phyloP scores from a whole-genome alignment of 2,797 vertebrate species.

The Enteromius anoplus region DNA sequence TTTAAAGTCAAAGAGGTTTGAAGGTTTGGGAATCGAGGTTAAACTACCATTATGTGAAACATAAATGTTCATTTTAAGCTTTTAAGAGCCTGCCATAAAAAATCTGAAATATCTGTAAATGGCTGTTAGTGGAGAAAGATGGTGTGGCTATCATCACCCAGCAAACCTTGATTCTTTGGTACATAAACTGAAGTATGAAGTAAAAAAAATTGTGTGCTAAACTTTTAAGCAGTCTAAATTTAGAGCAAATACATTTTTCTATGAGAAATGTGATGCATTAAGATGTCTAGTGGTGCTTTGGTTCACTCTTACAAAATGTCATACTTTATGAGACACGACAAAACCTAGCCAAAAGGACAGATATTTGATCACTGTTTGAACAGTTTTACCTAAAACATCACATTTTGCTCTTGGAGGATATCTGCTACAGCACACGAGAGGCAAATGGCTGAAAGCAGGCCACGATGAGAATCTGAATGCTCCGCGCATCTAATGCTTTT shows the following conservation, averaged over 20 bases:
- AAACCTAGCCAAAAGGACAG: background rate
- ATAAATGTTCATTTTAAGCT: background rate
- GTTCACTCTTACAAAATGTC: background rate
- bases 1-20: background rate
- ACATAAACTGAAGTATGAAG: background rate
- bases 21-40: slow-evolving; percentile 8
- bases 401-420: background rate
- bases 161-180: background rate
- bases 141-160: background rate
- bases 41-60: background rate
- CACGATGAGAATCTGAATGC: slow-evolving; percentile 15
- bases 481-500: slow-evolving; percentile 45
- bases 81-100: background rate
- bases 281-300: background rate
- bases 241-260: background rate
- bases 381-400: slow-evolving; percentile 6
- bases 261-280: background rate
- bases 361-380: background rate
- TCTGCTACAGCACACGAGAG: background rate
- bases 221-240: background rate
- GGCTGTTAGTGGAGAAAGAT: background rate
- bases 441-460: slow-evolving; percentile 44
- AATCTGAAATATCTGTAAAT: background rate
- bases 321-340: background rate
- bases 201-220: background rate